phyloP scores from a whole-genome alignment of 2,888 invertebrate species.

The Slavum lentiscoides region DNA sequence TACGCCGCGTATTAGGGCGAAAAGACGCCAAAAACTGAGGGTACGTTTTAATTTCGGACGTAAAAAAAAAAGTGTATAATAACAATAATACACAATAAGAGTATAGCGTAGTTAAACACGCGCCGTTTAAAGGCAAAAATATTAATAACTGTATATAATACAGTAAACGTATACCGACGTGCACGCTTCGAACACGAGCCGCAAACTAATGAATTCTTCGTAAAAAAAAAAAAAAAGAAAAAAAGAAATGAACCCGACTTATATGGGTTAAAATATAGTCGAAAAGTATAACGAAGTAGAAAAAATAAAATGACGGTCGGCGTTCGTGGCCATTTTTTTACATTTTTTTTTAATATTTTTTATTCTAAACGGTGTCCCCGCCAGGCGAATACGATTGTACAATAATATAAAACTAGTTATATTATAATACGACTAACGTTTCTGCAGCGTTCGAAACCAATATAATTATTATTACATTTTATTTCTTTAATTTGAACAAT shows the following conservation, averaged over 20 bases:
- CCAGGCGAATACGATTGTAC: constrained; percentile 9
- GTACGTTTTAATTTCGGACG: constrained; percentile 39
- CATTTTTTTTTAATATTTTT: constrained; percentile 1
- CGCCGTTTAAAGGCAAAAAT: constrained; percentile 23
- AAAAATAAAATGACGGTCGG: constrained; percentile 7
- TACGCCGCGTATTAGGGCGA: constrained; percentile 28
- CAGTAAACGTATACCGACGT: neutral
- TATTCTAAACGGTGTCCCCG: constrained; percentile 19
- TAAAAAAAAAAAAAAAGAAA: neutral
- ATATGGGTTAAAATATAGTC: neutral
- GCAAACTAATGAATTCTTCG: constrained; percentile 13
- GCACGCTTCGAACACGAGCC: constrained; percentile 19
- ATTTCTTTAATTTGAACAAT: constrained; percentile 29
- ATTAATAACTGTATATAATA: neutral
- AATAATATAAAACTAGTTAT: constrained; percentile 36
- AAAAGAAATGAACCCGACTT: neutral
- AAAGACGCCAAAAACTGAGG: constrained; percentile 35
- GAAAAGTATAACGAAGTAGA: constrained; percentile 31
- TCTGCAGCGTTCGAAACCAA: neutral
- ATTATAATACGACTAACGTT: constrained; percentile 6
- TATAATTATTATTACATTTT: constrained; percentile 26
- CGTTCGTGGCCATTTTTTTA: constrained; percentile 26
- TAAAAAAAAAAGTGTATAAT: constrained; percentile 23
- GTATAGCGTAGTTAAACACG: constrained; percentile 7
- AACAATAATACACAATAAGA: constrained; percentile 16